These are phyloP conservation scores for Bacillus rossius DNA, from an alignment of 1,140 invertebrate species.

Conservation along the genomic window DNA sequence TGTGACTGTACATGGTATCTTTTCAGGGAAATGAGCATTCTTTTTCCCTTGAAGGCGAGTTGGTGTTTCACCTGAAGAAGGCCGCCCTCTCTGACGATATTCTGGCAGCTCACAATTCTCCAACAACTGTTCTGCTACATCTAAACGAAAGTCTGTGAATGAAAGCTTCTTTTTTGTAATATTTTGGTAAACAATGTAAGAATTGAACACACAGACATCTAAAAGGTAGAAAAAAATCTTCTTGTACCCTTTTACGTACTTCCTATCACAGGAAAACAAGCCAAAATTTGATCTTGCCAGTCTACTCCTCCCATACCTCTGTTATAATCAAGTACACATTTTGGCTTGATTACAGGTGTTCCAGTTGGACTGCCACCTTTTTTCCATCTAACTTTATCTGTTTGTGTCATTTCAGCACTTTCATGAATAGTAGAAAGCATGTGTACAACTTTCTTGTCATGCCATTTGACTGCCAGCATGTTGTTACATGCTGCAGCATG, in stretches of 20 bases:
- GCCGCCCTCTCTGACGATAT: too few relatives aligned
- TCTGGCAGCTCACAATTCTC: background rate
- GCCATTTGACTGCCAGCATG: constrained; percentile 38
- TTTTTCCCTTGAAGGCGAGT: too few relatives aligned
- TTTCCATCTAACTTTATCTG: background rate
- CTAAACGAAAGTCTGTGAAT: background rate
- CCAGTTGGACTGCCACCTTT: background rate
- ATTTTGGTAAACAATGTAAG: background rate
- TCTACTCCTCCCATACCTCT: constrained; percentile 30
- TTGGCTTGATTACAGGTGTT: constrained; percentile 16
- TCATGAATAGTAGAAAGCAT: constrained; percentile 32
- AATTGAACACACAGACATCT: constrained; percentile 1
- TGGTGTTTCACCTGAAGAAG: too few relatives aligned
- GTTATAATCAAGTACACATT: constrained; percentile 28
- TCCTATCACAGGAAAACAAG: background rate
- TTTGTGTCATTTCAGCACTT: background rate
- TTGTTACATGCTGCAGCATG: constrained; percentile 32
- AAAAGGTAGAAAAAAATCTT: constrained; percentile 2
- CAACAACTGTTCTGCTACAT: background rate
- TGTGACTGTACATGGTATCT: too few relatives aligned
- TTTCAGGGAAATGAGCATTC: too few relatives aligned
- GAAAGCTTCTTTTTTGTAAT: background rate
- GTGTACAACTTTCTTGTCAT: constrained; percentile 34
- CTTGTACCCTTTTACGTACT: constrained; percentile 4
- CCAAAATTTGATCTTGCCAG: constrained; percentile 22